A percentile compares a stretch with the other conserved stretches of the same genome.
phyloP scores from a whole-genome alignment of 2,888 invertebrate species.

The Graphium colonna region DNA sequence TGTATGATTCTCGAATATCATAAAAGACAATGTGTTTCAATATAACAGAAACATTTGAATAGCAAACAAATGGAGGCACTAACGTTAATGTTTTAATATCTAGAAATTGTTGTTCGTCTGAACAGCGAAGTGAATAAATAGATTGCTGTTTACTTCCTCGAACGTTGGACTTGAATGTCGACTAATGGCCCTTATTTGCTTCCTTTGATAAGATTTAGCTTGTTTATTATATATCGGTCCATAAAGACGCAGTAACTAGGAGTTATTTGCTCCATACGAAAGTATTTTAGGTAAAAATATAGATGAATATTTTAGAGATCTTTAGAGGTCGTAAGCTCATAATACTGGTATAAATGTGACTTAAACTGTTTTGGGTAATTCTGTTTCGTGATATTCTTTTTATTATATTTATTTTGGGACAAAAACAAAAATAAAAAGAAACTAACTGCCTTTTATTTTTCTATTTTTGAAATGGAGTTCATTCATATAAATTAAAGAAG shows the following conservation, averaged over 20 bases:
- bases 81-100: constrained; percentile 1
- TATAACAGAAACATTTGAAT: no score
- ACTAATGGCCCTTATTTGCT: constrained; percentile 15
- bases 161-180: constrained; percentile 6
- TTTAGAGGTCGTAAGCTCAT: not conserved
- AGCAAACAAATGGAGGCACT: not conserved
- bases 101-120: constrained; percentile 13
- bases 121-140: constrained; percentile 7
- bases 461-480: no score
- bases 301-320: not conserved
- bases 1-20: no score
- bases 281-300: not conserved
- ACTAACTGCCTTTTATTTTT: no score
- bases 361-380: not conserved
- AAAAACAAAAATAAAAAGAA: no score
- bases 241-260: not conserved
- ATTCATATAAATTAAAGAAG: no score
- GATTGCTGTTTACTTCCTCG: constrained; percentile 4
- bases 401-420: no score
- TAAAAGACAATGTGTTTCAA: no score
- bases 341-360: not conserved
- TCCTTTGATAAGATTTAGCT: constrained; percentile 17
- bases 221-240: constrained; percentile 5
- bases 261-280: not conserved
- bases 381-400: no score